Evolutionary conservation across 2,113 vertebrate species (phyloP).

Genomic region (Pyxicephalus adspersus): DNA sequence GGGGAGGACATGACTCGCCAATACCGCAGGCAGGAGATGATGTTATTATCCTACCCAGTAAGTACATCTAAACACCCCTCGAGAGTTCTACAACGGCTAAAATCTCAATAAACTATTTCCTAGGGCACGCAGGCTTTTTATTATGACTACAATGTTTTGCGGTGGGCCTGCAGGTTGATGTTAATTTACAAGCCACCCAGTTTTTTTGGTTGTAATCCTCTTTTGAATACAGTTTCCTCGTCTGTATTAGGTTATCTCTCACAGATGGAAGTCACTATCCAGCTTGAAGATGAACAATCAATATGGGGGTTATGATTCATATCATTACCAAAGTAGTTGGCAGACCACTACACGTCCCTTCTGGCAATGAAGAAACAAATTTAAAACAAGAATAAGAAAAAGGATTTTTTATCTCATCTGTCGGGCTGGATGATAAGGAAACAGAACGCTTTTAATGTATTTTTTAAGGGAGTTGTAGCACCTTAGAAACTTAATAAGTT

Average conservation of each 20-base stretch:
- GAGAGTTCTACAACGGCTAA: background rate
- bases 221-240: background rate
- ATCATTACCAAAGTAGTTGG: conserved; percentile 24
- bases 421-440: background rate
- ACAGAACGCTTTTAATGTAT: no score
- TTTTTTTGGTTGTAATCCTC: background rate
- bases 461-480: no score
- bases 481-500: no score
- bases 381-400: background rate
- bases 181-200: conserved; percentile 22
- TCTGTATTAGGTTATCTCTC: conserved; percentile 19
- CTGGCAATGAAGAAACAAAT: conserved; percentile 20
- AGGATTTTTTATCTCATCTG: conserved; percentile 26
- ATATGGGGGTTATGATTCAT: conserved; percentile 44
- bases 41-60: conserved; percentile 72
- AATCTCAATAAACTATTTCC: background rate
- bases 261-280: conserved; percentile 9
- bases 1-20: conserved; percentile 65
- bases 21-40: conserved; percentile 71
- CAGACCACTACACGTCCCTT: conserved; percentile 19
- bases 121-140: background rate
- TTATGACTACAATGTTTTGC: conserved; percentile 24
- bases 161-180: background rate
- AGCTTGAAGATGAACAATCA: conserved; percentile 35
- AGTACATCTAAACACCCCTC: conserved; percentile 41